These are phyloP conservation scores for Onthophagus taurus DNA, from an alignment of 1,140 invertebrate genomes.

Conservation along the genomic window DNA sequence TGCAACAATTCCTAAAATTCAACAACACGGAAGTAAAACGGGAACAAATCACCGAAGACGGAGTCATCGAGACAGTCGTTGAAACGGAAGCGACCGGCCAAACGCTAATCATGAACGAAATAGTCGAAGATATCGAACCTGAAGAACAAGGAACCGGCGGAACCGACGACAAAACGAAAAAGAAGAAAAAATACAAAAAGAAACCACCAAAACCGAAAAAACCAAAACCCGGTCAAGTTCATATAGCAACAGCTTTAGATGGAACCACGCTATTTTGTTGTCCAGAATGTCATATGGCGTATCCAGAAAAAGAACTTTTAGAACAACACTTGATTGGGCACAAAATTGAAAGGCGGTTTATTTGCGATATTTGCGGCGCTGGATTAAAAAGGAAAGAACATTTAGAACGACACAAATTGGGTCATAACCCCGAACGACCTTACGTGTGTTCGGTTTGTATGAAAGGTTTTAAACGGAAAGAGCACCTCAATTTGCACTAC, in stretches of 20 bases:
- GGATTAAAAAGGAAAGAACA: conserved; percentile 72
- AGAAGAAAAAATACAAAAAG: conserved; percentile 72
- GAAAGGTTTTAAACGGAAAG: conserved; percentile 70
- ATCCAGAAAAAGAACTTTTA: conserved; percentile 63
- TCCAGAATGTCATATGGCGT: conserved; percentile 70
- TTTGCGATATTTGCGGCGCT: conserved; percentile 49
- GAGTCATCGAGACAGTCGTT: conserved; percentile 27
- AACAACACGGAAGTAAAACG: conserved; percentile 46
- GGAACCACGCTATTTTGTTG: conserved; percentile 66
- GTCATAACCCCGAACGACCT: conserved; percentile 68
- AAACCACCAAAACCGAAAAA: conserved; percentile 64
- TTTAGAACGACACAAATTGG: conserved; percentile 65
- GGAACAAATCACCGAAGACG: conserved; percentile 35
- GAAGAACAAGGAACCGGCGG: too few relatives aligned
- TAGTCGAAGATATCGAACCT: conserved; percentile 19
- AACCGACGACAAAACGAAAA: conserved; percentile 46
- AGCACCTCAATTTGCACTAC: conserved; percentile 68
- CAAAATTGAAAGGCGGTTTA: conserved; percentile 63
- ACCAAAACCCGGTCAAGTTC: conserved; percentile 54
- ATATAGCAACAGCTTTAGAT: conserved; percentile 60
- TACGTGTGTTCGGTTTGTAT: conserved; percentile 66
- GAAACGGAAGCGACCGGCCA: conserved; percentile 10
- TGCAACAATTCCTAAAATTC: conserved; percentile 51
- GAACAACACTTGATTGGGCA: conserved; percentile 67
- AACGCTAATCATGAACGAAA: conserved; percentile 17